Base-by-base conservation (phyloP, 2,888 invertebrate genomes). In the Galerucella pusilla region DNA sequence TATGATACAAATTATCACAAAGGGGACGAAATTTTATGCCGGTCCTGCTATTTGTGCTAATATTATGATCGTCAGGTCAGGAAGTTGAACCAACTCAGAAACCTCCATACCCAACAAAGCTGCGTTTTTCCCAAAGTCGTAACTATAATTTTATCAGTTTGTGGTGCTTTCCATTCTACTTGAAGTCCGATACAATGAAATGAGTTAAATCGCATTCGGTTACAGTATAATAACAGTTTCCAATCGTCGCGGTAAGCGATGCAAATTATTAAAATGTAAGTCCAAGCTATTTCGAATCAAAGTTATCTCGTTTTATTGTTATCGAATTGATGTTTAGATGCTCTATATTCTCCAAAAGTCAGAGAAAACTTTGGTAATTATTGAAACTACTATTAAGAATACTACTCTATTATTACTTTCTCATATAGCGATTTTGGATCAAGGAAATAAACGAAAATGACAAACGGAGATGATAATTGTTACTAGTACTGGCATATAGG, bases 251-350 rank as follows among this genome's bases (percentile, higher is more conserved):
- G 12, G 28, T 28, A 66, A 66, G 20, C 52, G 25, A 11, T 12
- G 12, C 16, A 49, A 66, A 66, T 66, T 14, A 66, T 66, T 66
- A 66, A 66, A 66, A 66, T 66, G 66, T 66, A 52, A 66, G 66
- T 46, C 52, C 49, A 25, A 66, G 52, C 49, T 14, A 66, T 52
- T 66, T 52, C 52, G 28, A 14, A 66, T 66, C 65, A 65, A 46
- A 65, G 65, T 16, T 42, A 65, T 65, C n/a, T 45, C 25, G 7
- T 66, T 66, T 49, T 66, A 66, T 66, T 66, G 12, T 52, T 57
- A 20, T 57, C 52, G 52, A 49, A 52, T 49, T 49, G 20, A 66
- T 35, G 61, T 61, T 61, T 14, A 35, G 35, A 35, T 61, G 61
- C 35, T 35, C 61, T 35, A 61, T 66, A 66, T 66, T 20, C 52